Base-by-base conservation (phyloP, 2,888 invertebrate species). In the Punctoribates punctum region DNA sequence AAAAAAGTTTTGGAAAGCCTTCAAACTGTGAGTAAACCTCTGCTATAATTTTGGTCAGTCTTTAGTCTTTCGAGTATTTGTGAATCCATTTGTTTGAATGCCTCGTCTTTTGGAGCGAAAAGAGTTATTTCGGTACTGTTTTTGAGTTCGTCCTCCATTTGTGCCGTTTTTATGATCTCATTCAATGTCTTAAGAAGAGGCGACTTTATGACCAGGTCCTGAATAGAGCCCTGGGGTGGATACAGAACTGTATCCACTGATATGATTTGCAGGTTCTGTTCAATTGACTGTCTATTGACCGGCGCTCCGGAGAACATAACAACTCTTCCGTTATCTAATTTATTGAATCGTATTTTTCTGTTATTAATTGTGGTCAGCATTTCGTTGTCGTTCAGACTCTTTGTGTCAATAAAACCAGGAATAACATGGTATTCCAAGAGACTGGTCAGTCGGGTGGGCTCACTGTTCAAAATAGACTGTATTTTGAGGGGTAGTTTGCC, bases 31-130 rank as follows among this genome's bases (percentile, higher is more conserved):
- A 17, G 42, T 60, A n/a, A 65, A 80, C 80, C 78, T 75, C 78
- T 65, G 67, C 78, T 75, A 13, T 75, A 76, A 57, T 79, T 77
- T 9, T 75, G 76, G 74, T 79, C 76, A 11, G 78, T 77, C 3
- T 78, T 60, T 6, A 80, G 42, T 23, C 73, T 54, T 23, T 76
- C 38, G 15, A 74, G 75, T 34, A 78, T 76, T 76, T 79, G 75
- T 20, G 73, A 23, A 11, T 75, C 60, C 17, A 80, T 48, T 34
- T 74, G 72, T 15, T 77, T 60, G 75, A 80, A 78, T 0, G 80
- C 80, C 38, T 77, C 73, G 65, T 80, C 79, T 74, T 77, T 79
- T n/a, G 80, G 80, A n/a, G 80, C 80, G 54, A 80, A 79, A 46
- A 80, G 73, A 5, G 80, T 79, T 27, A 77, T 51, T 4, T 79